Evolutionary conservation across 2,113 vertebrate genomes (phyloP).

Genomic region (Herpetotheres cachinnans): DNA sequence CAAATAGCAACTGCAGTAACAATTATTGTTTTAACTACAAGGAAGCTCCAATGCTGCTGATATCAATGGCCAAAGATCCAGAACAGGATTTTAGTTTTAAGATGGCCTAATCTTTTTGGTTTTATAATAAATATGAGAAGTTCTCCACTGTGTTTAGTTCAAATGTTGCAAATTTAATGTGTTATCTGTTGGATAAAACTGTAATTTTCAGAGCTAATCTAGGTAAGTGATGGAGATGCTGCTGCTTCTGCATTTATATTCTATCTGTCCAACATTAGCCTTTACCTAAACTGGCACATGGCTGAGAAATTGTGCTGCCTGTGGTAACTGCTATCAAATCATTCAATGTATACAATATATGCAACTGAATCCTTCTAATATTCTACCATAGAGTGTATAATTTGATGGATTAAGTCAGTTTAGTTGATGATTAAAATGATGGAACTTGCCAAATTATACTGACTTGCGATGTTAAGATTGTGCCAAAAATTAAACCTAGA

Average conservation of each 20-base stretch:
- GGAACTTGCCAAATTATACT: neutral
- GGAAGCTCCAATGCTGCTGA: neutral
- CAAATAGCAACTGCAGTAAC: neutral
- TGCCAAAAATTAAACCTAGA: neutral
- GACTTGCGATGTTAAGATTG: neutral
- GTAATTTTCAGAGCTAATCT: neutral
- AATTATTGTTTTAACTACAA: neutral
- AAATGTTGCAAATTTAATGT: neutral
- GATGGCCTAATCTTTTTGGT: neutral
- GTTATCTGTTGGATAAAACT: neutral
- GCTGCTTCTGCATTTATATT: neutral
- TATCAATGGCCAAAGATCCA: neutral
- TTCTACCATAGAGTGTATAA: neutral
- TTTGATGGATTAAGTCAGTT: neutral
- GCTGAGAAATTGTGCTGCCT: neutral
- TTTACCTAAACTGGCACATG: neutral
- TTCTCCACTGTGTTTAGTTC: neutral
- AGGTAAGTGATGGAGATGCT: neutral
- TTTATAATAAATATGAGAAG: constrained; percentile 23
- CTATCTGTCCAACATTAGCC: neutral
- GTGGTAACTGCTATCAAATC: neutral
- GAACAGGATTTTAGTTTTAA: constrained; percentile 24
- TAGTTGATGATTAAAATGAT: neutral
- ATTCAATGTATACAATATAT: neutral
- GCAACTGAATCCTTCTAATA: neutral